Evolutionary conservation across 2,888 invertebrate genomes (phyloP).

Genomic region (Dorcus hopei): DNA sequence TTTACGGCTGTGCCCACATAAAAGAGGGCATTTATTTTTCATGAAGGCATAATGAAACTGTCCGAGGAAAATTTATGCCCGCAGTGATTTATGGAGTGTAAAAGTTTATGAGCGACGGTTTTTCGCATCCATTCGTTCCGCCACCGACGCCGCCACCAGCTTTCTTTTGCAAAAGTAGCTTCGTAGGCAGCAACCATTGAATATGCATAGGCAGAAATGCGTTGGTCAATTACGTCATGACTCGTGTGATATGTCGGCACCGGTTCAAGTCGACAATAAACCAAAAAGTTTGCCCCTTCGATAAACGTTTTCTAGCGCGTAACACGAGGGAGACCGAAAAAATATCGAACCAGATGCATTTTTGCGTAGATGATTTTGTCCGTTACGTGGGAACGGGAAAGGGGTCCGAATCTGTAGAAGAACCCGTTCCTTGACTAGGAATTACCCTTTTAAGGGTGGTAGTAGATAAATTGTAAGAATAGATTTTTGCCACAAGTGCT

Average conservation of each 20-base stretch:
- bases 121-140: too few relatives aligned
- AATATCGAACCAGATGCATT: constrained; percentile 11
- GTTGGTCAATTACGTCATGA: constrained; percentile 24
- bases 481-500: constrained; percentile 26
- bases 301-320: background rate
- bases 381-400: constrained; percentile 26
- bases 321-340: background rate
- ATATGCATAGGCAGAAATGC: background rate
- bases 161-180: too few relatives aligned
- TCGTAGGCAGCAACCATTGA: too few relatives aligned
- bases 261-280: background rate
- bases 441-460: constrained; percentile 27
- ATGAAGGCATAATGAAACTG: too few relatives aligned
- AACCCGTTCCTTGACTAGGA: constrained; percentile 27
- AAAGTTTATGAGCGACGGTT: too few relatives aligned
- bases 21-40: too few relatives aligned
- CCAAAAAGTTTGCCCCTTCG: constrained; percentile 4
- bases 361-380: constrained; percentile 17
- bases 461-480: constrained; percentile 27
- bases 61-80: too few relatives aligned
- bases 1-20: too few relatives aligned
- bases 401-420: constrained; percentile 15
- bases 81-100: too few relatives aligned
- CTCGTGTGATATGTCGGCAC: constrained; percentile 28
- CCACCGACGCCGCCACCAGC: too few relatives aligned